Evolutionary conservation across 2,113 vertebrate species (phyloP).

Genomic region (Sisor rabdophorus): DNA sequence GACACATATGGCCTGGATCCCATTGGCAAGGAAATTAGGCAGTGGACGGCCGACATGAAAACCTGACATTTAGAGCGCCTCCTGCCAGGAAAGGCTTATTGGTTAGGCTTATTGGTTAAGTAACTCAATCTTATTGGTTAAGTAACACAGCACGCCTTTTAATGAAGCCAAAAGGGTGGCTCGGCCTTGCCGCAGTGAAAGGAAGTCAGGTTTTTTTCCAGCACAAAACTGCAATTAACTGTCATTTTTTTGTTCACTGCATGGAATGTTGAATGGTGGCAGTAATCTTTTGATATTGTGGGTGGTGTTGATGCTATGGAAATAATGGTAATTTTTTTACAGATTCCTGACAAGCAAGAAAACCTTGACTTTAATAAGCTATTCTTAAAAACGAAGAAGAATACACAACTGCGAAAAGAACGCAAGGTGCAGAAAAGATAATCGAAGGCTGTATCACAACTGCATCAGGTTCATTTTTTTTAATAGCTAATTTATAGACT

Average conservation of each 20-base stretch:
- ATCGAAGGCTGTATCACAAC: slow-evolving; percentile 38
- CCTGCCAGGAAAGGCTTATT: slow-evolving; percentile 32
- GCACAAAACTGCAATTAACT: slow-evolving; percentile 26
- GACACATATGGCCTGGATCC: slow-evolving; percentile 47
- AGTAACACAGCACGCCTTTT: slow-evolving; percentile 27
- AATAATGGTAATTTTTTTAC: slow-evolving; percentile 76
- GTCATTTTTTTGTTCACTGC: slow-evolving; percentile 38
- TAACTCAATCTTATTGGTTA: slow-evolving; percentile 42
- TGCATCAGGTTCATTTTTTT: background rate
- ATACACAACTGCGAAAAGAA: slow-evolving; percentile 58
- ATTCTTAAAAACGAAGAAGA: slow-evolving; percentile 58
- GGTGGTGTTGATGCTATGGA: slow-evolving; percentile 70
- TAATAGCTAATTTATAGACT: slow-evolving; percentile 13
- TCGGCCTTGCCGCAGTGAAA: slow-evolving; percentile 6
- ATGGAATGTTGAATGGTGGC: slow-evolving; percentile 50
- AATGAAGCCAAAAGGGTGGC: slow-evolving; percentile 31
- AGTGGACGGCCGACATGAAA: slow-evolving; percentile 43
- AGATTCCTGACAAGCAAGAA: slow-evolving; percentile 65
- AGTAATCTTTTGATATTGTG: slow-evolving; percentile 72
- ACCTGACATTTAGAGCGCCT: slow-evolving; percentile 41
- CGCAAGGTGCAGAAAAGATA: slow-evolving; percentile 57
- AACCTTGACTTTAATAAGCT: slow-evolving; percentile 64
- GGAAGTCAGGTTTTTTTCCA: slow-evolving; percentile 36
- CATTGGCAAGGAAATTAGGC: slow-evolving; percentile 40
- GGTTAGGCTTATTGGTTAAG: slow-evolving; percentile 46